Evolutionary conservation across 2,888 invertebrate genomes (phyloP).

Genomic region (Beris chalybata): DNA sequence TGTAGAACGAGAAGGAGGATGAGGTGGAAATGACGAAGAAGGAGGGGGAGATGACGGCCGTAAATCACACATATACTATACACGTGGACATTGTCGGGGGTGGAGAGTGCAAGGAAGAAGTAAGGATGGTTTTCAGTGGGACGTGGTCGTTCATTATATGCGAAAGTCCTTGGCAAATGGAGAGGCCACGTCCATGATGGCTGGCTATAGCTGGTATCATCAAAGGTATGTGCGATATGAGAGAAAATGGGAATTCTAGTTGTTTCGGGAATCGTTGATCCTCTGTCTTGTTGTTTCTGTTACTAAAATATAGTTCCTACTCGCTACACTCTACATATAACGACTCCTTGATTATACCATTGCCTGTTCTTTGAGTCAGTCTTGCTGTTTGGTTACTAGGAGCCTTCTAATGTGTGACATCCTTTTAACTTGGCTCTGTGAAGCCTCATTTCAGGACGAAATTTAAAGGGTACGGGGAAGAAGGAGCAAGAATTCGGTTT

Average conservation of each 20-base stretch:
- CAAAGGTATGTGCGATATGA: slow-evolving; percentile 7
- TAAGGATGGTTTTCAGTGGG: slow-evolving; percentile 9
- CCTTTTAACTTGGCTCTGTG: no score
- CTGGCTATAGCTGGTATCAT: slow-evolving; percentile 19
- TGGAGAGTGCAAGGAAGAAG: slow-evolving; percentile 3
- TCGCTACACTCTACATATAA: no score
- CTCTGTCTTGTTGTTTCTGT: no score
- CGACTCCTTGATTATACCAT: no score
- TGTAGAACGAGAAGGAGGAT: slow-evolving; percentile 14
- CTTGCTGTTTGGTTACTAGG: no score
- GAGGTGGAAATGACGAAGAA: not conserved
- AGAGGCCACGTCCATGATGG: slow-evolving; percentile 36
- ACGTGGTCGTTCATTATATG: slow-evolving; percentile 24
- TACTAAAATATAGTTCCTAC: no score
- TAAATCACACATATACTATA: slow-evolving; percentile 30
- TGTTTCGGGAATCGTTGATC: not conserved
- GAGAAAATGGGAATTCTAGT: slow-evolving; percentile 14
- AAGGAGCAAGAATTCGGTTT: no score
- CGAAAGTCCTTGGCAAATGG: slow-evolving; percentile 25
- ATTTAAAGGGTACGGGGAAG: no score
- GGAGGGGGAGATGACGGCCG: not conserved
- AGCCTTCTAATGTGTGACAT: no score
- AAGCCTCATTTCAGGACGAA: no score
- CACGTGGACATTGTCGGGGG: no score
- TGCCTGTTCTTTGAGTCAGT: no score